Evolutionary conservation across 1,140 invertebrate genomes (phyloP), one percentile per base, ranked within the genome.

Genomic region (Aricia agestis): DNA sequence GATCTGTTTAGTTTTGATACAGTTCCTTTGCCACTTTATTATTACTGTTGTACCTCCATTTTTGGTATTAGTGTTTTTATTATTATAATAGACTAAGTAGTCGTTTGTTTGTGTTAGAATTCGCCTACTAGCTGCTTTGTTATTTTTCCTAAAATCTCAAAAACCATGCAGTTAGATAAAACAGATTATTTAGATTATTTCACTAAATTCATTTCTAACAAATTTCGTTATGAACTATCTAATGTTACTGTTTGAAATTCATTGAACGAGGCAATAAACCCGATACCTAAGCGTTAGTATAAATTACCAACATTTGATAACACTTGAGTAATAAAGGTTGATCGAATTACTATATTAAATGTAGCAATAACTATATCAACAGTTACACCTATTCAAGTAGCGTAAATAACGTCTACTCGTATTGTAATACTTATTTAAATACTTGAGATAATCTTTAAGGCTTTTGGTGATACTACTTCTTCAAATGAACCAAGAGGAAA

Each of bases 271-370:
- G 70, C 73, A 71, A 66, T 70, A 74, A 75, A 78, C 82, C 82
- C 80, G 82, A 73, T 84, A 84, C 80, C 84, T 82, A 76, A 76
- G 74, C 75, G 76, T 84, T 82, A 84, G 81, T 84, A 72, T 75
- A 74, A 74, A 61, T 69, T 72, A 74, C 59, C 70, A 77, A 81
- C 74, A 81, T 82, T 82, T 81, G 82, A 78, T 82, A 81, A 84
- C 79, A 79, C 72, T 74, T 69, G 70, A 66, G 65, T 67, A 58
- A n/a, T 70, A 31, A 63, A 63, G 17, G 18, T 63, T 18, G n/a
- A 42, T 63, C 31, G 31, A 63, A 58, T 36, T 41, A 52, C 45
- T 52, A 41, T 41, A 67, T 67, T 42, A 36, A n/a, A 0, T 67
- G 66, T 41, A 41, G 15, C 66, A 41, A 67, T 67, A 67, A 25